A percentile compares a stretch with the other conserved stretches of the same genome.
phyloP scores from a whole-genome alignment of 2,797 vertebrate genomes.

The Neosalanx taihuensis region DNA sequence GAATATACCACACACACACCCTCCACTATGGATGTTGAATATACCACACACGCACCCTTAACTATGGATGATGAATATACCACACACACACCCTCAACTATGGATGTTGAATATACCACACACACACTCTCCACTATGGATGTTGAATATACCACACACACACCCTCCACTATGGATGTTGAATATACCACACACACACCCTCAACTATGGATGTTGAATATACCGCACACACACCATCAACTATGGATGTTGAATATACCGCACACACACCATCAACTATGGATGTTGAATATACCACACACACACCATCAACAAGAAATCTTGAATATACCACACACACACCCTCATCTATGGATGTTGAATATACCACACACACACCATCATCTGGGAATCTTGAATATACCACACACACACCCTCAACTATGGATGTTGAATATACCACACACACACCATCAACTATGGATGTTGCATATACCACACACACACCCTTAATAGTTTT shows the following conservation, averaged over 20 bases:
- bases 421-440: slow-evolving; percentile 11
- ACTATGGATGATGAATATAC: background rate
- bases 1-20: background rate
- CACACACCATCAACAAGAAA: background rate
- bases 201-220: background rate
- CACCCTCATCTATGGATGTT: background rate
- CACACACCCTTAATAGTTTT: background rate
- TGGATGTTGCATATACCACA: background rate
- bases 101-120: slow-evolving; percentile 15
- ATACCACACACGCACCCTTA: background rate
- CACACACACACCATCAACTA: background rate
- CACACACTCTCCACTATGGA: slow-evolving; percentile 16
- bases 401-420: slow-evolving; percentile 20
- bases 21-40: background rate
- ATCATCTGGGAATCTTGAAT: slow-evolving; percentile 16
- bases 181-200: background rate
- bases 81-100: slow-evolving; percentile 15
- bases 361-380: slow-evolving; percentile 19
- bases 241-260: slow-evolving; percentile 13
- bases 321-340: background rate
- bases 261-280: slow-evolving; percentile 17
- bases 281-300: slow-evolving; percentile 8
- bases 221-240: slow-evolving; percentile 16
- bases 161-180: background rate
- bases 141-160: slow-evolving; percentile 1